A percentile compares a stretch with the other conserved stretches of the same genome.
Evolutionary conservation across 2,113 vertebrate genomes (phyloP).

Genomic region (Oncorhynchus kisutch): DNA sequence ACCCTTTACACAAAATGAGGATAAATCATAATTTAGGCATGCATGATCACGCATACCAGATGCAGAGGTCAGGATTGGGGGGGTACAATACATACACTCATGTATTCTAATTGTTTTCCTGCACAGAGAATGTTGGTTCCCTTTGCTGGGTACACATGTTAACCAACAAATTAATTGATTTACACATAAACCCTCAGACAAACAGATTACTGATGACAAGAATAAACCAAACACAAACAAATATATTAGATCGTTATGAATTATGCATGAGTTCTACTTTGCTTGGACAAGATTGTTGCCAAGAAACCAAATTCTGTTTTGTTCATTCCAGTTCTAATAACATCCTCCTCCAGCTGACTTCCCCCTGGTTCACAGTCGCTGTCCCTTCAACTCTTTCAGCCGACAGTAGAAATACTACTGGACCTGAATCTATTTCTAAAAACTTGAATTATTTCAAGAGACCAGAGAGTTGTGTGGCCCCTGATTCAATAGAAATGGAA

Average conservation of each 20-base stretch:
- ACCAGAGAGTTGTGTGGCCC: constrained; percentile 22
- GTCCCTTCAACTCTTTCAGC: neutral
- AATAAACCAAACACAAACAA: constrained; percentile 4
- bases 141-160: constrained; percentile 17
- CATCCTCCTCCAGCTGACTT: neutral
- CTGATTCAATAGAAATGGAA: constrained; percentile 44
- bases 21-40: constrained; percentile 4
- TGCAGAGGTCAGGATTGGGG: constrained; percentile 7
- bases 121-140: constrained; percentile 16
- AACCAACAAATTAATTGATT: constrained; percentile 24
- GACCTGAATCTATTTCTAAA: constrained; percentile 19
- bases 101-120: constrained; percentile 30
- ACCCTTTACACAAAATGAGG: too few species aligned
- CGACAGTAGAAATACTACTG: constrained; percentile 17
- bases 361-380: neutral
- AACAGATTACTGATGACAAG: constrained; percentile 20
- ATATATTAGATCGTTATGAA: neutral
- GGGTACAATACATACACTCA: constrained; percentile 6
- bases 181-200: constrained; percentile 28
- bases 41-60: constrained; percentile 8
- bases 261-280: neutral
- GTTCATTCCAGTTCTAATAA: neutral
- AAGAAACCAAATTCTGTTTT: neutral
- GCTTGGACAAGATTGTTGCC: neutral
- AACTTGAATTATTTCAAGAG: constrained; percentile 32